These are phyloP conservation scores for Anableps anableps DNA, from an alignment of 2,797 vertebrate genomes.

Conservation along the genomic window DNA sequence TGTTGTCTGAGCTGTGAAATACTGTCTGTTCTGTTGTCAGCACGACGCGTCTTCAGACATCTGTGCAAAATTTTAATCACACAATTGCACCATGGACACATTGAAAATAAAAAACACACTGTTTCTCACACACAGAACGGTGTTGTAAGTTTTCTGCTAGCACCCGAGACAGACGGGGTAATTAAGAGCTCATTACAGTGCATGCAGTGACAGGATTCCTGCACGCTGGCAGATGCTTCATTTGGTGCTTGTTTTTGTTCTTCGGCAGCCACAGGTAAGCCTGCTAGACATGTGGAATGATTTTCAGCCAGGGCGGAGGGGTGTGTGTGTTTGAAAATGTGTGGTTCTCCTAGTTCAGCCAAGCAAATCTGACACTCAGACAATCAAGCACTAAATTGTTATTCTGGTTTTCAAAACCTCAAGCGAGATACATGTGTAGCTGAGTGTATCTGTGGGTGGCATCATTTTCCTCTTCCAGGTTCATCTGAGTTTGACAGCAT, in stretches of 20 bases:
- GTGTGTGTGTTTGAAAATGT: slow-evolving; percentile 48
- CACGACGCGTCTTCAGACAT: slow-evolving; percentile 67
- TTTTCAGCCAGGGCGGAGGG: slow-evolving; percentile 61
- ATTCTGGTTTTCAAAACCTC: slow-evolving; percentile 72
- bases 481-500: slow-evolving; percentile 24
- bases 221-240: slow-evolving; percentile 69
- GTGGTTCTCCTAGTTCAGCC: slow-evolving; percentile 69
- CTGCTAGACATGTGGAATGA: slow-evolving; percentile 81
- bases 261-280: slow-evolving; percentile 78
- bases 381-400: slow-evolving; percentile 75
- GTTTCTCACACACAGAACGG: slow-evolving; percentile 37
- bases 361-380: slow-evolving; percentile 76
- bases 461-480: slow-evolving; percentile 25
- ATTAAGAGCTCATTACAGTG: slow-evolving; percentile 83
- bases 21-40: slow-evolving; percentile 72
- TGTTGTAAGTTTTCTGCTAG: slow-evolving; percentile 69
- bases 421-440: slow-evolving; percentile 63
- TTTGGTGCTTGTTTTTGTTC: slow-evolving; percentile 78
- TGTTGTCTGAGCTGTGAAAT: slow-evolving; percentile 70
- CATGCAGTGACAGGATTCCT: slow-evolving; percentile 82
- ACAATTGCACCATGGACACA: slow-evolving; percentile 56
- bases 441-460: slow-evolving; percentile 70
- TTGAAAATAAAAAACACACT: slow-evolving; percentile 42
- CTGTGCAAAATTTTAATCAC: slow-evolving; percentile 57
- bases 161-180: slow-evolving; percentile 80